Base-by-base conservation (phyloP, 2,888 invertebrate genomes). In the Noctua pronuba region DNA sequence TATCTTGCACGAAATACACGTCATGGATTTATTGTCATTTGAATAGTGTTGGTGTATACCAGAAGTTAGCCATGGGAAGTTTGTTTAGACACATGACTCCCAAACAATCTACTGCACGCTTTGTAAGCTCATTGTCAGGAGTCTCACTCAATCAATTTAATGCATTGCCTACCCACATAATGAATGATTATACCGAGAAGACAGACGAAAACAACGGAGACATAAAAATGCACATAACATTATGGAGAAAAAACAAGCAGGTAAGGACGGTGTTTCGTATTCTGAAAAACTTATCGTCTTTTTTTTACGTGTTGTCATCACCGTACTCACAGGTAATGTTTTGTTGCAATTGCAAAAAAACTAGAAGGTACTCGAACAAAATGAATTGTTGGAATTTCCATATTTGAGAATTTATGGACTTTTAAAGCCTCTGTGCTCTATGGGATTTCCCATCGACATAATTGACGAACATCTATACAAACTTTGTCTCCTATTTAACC, bases 151-250 rank as follows among this genome's bases (percentile, higher is more conserved):
- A n/a, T 67, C 28, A 58, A 58, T 64, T 24, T 67, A 18, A 70
- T 70, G 18, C 62, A 58, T 41, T n/a, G 2, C 18, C 46, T 55
- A 28, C 2, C 28, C n/a, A 52, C 21, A 60, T 60, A 55, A 35
- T 35, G 3, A 38, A 70, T 77, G 35, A 75, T 72, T 72, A 68
- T 83, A 77, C 73, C 2, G 6, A 75, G 60, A 38, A 60, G 35
- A 24, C 64, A 64, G 58, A 80, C 77, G 38, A 76, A 77, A 75
- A 83, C 82, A 78, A 81, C 81, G 31, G 49, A 77, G 21, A 62
- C 62, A 75, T 84, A 68, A 60, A 69, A 84, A 86, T 86, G 85
- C 73, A 75, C 84, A 82, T 85, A 74, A 58, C 28, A 44, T 80
- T 71, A 66, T 31, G 28, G 28, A 65, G 18, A 52, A 77, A 75